Conservation (phyloP, 1,140 invertebrate genomes). For the Philotrypesis tridentata region DNA sequence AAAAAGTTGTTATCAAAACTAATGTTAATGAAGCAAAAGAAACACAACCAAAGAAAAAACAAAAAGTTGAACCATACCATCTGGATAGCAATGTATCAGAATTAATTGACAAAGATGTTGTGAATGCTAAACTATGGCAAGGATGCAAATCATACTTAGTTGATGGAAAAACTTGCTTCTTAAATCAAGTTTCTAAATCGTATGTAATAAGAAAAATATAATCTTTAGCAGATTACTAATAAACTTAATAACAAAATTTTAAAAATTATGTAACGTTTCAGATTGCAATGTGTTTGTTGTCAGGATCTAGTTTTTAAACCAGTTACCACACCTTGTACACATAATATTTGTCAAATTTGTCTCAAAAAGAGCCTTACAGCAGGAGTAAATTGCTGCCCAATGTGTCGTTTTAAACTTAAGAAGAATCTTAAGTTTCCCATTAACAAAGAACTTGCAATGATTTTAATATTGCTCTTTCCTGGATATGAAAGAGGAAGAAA, state of each 20-base stretch:
- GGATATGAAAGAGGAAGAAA: conserved; percentile 77
- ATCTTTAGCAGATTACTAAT: not conserved
- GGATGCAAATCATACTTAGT: conserved; percentile 72
- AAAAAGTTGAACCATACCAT: conserved; percentile 71
- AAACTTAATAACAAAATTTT: not conserved
- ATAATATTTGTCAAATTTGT: conserved; percentile 85
- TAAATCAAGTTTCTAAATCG: conserved; percentile 20
- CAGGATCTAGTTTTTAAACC: conserved; percentile 84
- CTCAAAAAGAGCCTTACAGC: conserved; percentile 81
- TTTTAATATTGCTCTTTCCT: conserved; percentile 77
- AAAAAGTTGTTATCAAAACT: conserved; percentile 52
- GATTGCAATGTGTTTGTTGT: conserved; percentile 87
- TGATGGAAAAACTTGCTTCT: conserved; percentile 68
- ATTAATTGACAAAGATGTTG: conserved; percentile 76
- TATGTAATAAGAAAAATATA: not conserved
- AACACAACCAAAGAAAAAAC: conserved; percentile 62
- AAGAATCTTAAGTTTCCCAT: conserved; percentile 73
- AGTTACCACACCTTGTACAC: conserved; percentile 82
- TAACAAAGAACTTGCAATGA: conserved; percentile 76
- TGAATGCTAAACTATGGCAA: conserved; percentile 82
- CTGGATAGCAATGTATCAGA: conserved; percentile 72
- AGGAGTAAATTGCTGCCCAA: conserved; percentile 79
- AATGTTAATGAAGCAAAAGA: conserved; percentile 29
- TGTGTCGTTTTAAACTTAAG: conserved; percentile 78
- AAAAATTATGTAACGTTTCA: conserved; percentile 58